A percentile compares a stretch with the other conserved stretches of the same genome.
Evolutionary conservation across 2,888 invertebrate species (phyloP).

Genomic region (Eupithecia pulchellata): DNA sequence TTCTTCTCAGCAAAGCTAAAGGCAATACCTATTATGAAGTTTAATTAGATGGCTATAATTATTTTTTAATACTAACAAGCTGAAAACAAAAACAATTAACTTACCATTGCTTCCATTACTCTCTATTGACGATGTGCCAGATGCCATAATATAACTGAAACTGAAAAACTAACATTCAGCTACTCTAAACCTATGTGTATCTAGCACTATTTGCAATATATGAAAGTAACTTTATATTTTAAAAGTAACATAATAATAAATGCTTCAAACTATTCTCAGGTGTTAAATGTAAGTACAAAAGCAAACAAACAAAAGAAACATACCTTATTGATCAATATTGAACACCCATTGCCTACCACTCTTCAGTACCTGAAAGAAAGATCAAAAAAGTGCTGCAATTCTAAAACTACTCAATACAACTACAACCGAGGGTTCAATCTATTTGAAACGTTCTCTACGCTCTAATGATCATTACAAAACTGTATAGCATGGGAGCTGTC

Average conservation of each 20-base stretch:
- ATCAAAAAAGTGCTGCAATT: slow-evolving; percentile 47
- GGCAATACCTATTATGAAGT: not conserved
- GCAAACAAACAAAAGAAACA: slow-evolving; percentile 31
- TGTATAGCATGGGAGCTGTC: slow-evolving; percentile 63
- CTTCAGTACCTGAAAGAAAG: slow-evolving; percentile 47
- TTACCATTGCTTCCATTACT: slow-evolving; percentile 91
- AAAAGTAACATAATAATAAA: not conserved
- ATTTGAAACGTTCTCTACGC: slow-evolving; percentile 83
- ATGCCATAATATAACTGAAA: slow-evolving; percentile 88
- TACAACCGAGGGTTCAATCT: slow-evolving; percentile 59
- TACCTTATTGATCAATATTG: slow-evolving; percentile 56
- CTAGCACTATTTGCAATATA: not conserved
- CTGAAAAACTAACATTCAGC: slow-evolving; percentile 38
- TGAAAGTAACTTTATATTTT: not conserved
- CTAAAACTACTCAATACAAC: slow-evolving; percentile 53
- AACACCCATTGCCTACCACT: slow-evolving; percentile 58
- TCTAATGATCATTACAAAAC: slow-evolving; percentile 83
- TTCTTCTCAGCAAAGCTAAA: not conserved
- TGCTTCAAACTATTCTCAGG: not conserved
- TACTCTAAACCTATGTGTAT: slow-evolving; percentile 2
- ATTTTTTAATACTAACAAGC: not conserved
- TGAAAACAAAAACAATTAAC: slow-evolving; percentile 43
- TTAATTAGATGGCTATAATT: not conserved
- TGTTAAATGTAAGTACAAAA: not conserved
- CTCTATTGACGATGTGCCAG: slow-evolving; percentile 91